Evolutionary conservation across 2,113 vertebrate genomes (phyloP).

Genomic region (Tachycineta bicolor): DNA sequence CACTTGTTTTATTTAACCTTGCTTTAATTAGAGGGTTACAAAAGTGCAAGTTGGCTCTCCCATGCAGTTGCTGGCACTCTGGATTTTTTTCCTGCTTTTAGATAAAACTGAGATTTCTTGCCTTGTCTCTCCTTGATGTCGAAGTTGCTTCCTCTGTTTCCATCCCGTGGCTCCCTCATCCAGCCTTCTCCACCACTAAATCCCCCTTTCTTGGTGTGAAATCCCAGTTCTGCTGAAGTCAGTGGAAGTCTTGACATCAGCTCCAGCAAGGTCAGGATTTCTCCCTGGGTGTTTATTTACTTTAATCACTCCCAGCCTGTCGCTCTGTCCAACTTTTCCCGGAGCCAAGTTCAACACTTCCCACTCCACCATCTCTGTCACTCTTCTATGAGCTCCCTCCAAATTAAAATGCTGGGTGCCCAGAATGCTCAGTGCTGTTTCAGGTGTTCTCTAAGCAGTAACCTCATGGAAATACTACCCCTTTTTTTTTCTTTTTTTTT

Average conservation of each 20-base stretch:
- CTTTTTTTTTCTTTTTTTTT: not conserved
- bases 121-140: not conserved
- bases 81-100: not conserved
- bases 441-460: not conserved
- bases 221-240: not conserved
- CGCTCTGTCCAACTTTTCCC: not conserved
- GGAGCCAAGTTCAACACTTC: slow-evolving; percentile 42
- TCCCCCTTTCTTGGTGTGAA: not conserved
- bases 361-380: not conserved
- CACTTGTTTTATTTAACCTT: slow-evolving; percentile 3
- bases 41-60: not conserved
- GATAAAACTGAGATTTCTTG: not conserved
- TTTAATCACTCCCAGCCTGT: not conserved
- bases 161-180: not conserved
- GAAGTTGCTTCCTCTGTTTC: not conserved
- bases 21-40: not conserved
- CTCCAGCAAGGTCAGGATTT: not conserved
- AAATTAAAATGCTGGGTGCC: not conserved
- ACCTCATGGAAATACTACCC: not conserved
- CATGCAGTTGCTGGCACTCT: not conserved
- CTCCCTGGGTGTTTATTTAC: slow-evolving; percentile 27
- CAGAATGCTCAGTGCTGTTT: not conserved
- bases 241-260: not conserved
- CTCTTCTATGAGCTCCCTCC: not conserved
- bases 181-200: not conserved